Base-by-base conservation (phyloP, 2,888 invertebrate species). In the Marasmarcha lunaedactyla region DNA sequence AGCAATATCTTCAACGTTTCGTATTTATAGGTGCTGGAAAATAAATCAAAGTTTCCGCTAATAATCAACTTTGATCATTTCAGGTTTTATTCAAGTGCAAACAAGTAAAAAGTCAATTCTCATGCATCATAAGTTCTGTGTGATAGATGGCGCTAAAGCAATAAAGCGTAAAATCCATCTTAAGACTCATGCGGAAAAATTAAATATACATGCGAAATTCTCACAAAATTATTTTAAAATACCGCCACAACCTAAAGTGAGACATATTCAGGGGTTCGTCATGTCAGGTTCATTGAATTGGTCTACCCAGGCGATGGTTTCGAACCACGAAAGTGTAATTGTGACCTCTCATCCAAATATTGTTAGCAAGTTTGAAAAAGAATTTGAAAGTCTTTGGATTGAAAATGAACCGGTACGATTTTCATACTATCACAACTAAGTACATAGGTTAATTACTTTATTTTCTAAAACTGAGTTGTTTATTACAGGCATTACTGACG, bases 111-210 rank as follows among this genome's bases (percentile, higher is more conserved):
- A 76, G 40, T 69, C 85, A 0, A 86, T 79, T 54, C 68, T 90
- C 47, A 92, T 94, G 91, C 94, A 94, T 59, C 92, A 94, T 63
- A 94, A 94, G 63, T 92, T 91, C 73, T 88, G 86, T 43, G 66
- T 92, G 35, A 71, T 92, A 46, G 92, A 93, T 59, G 79, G 81
- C 43, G 76, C 79, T 34, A 71, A 65, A 55, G 79, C 83, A 38
- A 60, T 78, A 44, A 73, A 61, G 51, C 55, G 81, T 37, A 83
- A 79, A 52, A 64, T 54, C 43, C 49, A 63, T 39, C 47, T 83
- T 37, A 79, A 70, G 57, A 48, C 63, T 30, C 58, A 78, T 33
- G 81, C 79, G 20, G 83, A 83, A 53, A 77, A 74, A 50, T 47
- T 79, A 36, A 79, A 81, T 40, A 57, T 74, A 14, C 69, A 81